Evolutionary conservation across 2,888 invertebrate genomes (phyloP).

Genomic region (Plebejus argus): DNA sequence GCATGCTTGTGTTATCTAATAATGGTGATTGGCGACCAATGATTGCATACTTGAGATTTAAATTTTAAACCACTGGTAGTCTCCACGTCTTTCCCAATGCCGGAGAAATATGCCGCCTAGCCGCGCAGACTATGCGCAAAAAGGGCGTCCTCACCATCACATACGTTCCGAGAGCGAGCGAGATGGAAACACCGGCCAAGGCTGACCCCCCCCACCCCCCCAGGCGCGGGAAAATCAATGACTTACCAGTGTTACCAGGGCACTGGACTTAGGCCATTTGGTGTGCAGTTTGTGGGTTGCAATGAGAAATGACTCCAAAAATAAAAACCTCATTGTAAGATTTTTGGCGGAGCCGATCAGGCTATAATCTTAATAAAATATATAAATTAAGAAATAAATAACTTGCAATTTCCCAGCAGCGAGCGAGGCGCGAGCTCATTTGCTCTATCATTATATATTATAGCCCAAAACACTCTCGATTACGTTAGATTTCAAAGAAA

Average conservation of each 20-base stretch:
- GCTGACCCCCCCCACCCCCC: slow-evolving; percentile 42
- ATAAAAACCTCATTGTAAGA: too few species aligned
- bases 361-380: too few species aligned
- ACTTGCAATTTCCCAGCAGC: too few species aligned
- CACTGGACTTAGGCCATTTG: neutral
- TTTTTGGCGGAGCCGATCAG: too few species aligned
- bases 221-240: slow-evolving; percentile 45
- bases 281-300: neutral
- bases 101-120: slow-evolving; percentile 76
- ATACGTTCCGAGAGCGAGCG: slow-evolving; percentile 67
- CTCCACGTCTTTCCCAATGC: slow-evolving; percentile 53
- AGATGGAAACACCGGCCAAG: slow-evolving; percentile 48
- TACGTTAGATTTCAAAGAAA: too few species aligned
- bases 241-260: slow-evolving; percentile 28
- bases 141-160: slow-evolving; percentile 76
- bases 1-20: too few species aligned
- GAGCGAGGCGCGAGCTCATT: too few species aligned
- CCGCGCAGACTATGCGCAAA: slow-evolving; percentile 78
- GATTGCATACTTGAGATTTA: too few species aligned
- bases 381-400: too few species aligned
- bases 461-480: too few species aligned
- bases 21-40: too few species aligned
- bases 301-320: neutral
- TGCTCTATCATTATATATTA: too few species aligned
- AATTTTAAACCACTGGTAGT: slow-evolving; percentile 33